These are phyloP conservation scores for Conomelus anceps DNA, from an alignment of 2,888 invertebrate genomes.

Conservation along the genomic window DNA sequence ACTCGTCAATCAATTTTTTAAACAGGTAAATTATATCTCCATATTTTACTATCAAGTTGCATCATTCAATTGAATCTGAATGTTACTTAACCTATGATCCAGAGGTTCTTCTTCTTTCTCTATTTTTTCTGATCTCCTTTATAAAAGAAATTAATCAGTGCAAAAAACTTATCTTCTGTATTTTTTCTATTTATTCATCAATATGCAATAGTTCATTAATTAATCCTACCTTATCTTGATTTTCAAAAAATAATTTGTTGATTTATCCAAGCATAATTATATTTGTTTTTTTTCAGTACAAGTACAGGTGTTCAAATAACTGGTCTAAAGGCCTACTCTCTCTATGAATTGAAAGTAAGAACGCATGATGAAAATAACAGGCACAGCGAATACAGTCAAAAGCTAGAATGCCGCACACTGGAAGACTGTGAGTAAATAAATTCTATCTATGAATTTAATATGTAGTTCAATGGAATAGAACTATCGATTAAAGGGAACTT, in stretches of 20 bases:
- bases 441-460: background rate
- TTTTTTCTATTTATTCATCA: too few species aligned
- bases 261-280: background rate
- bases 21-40: slow-evolving; percentile 40
- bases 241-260: background rate
- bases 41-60: too few species aligned
- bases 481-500: too few species aligned
- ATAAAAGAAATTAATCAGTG: too few species aligned
- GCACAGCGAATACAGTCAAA: slow-evolving; percentile 52
- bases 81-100: too few species aligned
- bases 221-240: too few species aligned
- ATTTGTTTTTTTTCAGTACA: slow-evolving; percentile 50
- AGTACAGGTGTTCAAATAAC: slow-evolving; percentile 49
- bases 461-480: too few species aligned
- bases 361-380: slow-evolving; percentile 48
- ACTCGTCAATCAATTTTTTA: slow-evolving; percentile 41
- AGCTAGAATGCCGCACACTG: slow-evolving; percentile 56
- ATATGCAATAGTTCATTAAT: too few species aligned
- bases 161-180: too few species aligned
- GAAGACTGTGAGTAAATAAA: slow-evolving; percentile 52
- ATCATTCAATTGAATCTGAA: too few species aligned
- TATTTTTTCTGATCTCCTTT: too few species aligned
- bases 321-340: slow-evolving; percentile 57
- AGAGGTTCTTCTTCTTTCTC: too few species aligned
- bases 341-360: slow-evolving; percentile 63